phyloP scores from a whole-genome alignment of 2,888 invertebrate species.

The Spatulosminthurus flaviceps region DNA sequence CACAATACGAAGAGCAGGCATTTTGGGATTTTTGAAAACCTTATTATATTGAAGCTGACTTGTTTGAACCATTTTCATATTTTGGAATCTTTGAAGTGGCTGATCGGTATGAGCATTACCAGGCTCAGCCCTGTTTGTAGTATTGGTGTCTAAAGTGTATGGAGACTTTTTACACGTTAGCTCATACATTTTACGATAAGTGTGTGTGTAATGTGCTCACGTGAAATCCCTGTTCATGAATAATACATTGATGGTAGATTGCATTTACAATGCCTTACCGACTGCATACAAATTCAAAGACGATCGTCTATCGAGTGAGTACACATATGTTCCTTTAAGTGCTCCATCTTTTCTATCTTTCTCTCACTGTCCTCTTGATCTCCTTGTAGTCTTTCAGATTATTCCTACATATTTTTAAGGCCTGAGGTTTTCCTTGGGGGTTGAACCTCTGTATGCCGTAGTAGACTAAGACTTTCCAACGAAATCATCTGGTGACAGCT shows the following conservation, averaged over 20 bases:
- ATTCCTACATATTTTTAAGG: background rate
- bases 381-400: background rate
- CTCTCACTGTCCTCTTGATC: background rate
- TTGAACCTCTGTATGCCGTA: background rate
- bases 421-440: background rate
- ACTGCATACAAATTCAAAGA: conserved; percentile 37
- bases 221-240: conserved; percentile 32
- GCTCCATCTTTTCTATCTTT: background rate
- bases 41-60: background rate
- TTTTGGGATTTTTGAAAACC: background rate
- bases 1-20: background rate
- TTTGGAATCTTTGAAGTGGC: background rate
- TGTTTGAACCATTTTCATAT: background rate
- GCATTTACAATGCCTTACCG: conserved; percentile 43
- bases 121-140: no score
- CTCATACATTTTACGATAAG: conserved; percentile 18
- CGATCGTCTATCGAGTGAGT: conserved; percentile 45
- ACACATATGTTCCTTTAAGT: conserved; percentile 9
- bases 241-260: conserved; percentile 35
- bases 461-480: background rate
- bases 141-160: background rate
- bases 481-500: conserved; percentile 1
- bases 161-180: background rate
- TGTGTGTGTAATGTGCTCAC: conserved; percentile 5
- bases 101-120: background rate